Evolutionary conservation across 2,113 vertebrate genomes (phyloP), one percentile per base, ranked within the genome.

Genomic region (Oncorhynchus gorbuscha): DNA sequence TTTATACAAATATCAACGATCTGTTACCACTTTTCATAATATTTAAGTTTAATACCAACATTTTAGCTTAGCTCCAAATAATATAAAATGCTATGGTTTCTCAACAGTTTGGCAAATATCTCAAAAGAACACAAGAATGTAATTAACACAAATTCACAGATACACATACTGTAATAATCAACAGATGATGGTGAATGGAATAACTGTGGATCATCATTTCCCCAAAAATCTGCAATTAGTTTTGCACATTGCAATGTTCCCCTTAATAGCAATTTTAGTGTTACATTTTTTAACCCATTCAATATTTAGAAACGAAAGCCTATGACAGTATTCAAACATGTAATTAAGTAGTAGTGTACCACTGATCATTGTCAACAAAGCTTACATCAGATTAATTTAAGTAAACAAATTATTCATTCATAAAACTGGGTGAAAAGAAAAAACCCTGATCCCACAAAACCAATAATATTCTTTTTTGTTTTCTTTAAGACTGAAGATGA

Each of bases 1-100:
- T 96, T 95, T 96, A 92, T 95, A 96, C 94, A 96, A 94, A 95
- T 93, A 94, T 88, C 93, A 95, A 55, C 93, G 88, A 90, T 92
- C 89, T 94, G 94, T 91, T 94, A 18, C 16, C 16, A 84, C 87
- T 93, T 86, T 88, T 87, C 30, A 81, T 72, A 75, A 83, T 76
- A 78, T 74, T 73, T 76, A 83, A 72, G 77, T 55, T 55, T 55
- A 55, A 55, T 66, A 85, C 87, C 87, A 68, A 83, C 79, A 83
- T 72, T 77, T 86, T 76, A 61, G 30, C 62, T 79, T 80, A 61
- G 30, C 62, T 79, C 81, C 71, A 62, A 82, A 71, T 72, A 72
- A 79, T 84, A 45, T 45, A 65, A 85, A 79, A 91, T 90, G 92
- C 92, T 92, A 91, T 91, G 90, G 86, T 93, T 86, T 92, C 90